A percentile compares a stretch with the other conserved stretches of the same genome.
Evolutionary conservation across 2,888 invertebrate species (phyloP).

Genomic region (Coleophora deauratella): DNA sequence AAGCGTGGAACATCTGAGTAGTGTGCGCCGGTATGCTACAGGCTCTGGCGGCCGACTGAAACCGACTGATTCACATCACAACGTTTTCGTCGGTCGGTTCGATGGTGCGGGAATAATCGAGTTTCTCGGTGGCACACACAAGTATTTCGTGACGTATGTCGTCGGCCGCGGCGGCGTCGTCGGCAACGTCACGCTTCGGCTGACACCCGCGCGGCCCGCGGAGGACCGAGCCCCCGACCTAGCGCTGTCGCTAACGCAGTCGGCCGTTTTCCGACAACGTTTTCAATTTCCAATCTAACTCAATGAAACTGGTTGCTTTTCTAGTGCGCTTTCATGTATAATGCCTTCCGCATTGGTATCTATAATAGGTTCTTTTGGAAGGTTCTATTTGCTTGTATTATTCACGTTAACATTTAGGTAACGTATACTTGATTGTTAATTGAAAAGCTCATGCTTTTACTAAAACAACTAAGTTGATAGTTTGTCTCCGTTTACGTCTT

Average conservation of each 20-base stretch:
- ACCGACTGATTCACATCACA: constrained; percentile 14
- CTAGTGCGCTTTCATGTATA: constrained; percentile 30
- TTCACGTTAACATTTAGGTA: no score
- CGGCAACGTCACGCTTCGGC: not conserved
- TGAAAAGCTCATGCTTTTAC: no score
- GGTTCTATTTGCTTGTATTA: no score
- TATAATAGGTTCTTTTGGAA: no score
- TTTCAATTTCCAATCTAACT: constrained; percentile 36
- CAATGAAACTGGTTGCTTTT: constrained; percentile 31
- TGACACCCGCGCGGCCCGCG: not conserved
- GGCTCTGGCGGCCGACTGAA: constrained; percentile 17
- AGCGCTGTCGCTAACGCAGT: constrained; percentile 14
- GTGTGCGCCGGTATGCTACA: constrained; percentile 16
- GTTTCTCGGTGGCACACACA: not conserved
- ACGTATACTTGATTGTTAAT: no score
- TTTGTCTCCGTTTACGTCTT: no score
- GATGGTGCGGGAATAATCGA: not conserved
- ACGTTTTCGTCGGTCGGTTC: not conserved
- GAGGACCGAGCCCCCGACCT: no score
- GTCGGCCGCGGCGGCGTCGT: constrained; percentile 1
- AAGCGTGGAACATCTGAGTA: constrained; percentile 18
- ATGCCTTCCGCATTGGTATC: constrained; percentile 7
- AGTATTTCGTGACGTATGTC: not conserved
- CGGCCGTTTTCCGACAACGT: no score
- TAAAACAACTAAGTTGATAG: no score